Percentiles rank a stretch among this genome's conserved stretches.
These are phyloP conservation scores for Pinna nobilis DNA, from an alignment of 1,140 invertebrate genomes.

Conservation along the genomic window DNA sequence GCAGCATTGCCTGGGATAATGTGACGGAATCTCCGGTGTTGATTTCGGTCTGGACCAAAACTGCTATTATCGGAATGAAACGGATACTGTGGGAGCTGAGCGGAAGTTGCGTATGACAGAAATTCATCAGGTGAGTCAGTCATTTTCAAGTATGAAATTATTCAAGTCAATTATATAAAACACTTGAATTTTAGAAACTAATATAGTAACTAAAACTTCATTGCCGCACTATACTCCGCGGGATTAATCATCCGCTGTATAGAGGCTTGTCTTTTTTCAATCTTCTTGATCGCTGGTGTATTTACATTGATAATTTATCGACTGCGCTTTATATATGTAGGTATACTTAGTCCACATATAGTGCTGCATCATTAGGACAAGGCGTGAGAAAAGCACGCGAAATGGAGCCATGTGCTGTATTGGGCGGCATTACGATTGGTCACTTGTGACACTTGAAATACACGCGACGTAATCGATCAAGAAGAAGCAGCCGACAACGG, in stretches of 20 bases:
- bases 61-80: slow-evolving; percentile 2
- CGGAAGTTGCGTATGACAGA: not conserved
- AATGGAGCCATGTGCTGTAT: not conserved
- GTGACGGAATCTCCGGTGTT: not conserved
- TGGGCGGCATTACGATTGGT: not conserved
- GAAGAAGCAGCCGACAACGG: not conserved
- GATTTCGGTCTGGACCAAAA: slow-evolving; percentile 11
- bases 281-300: not conserved
- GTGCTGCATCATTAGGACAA: not conserved
- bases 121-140: not conserved
- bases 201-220: not conserved
- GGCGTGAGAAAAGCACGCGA: not conserved
- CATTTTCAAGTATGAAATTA: not conserved
- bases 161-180: not conserved
- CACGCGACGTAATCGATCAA: not conserved
- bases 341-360: not conserved
- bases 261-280: not conserved
- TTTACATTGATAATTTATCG: not conserved
- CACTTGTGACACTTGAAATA: not conserved
- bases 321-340: not conserved
- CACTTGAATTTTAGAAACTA: not conserved
- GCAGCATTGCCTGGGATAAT: slow-evolving; percentile 68
- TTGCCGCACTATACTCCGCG: not conserved
- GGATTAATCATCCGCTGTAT: not conserved
- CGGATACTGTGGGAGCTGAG: not conserved